phyloP scores from a whole-genome alignment of 2,888 invertebrate genomes.

The Phortica magna region DNA sequence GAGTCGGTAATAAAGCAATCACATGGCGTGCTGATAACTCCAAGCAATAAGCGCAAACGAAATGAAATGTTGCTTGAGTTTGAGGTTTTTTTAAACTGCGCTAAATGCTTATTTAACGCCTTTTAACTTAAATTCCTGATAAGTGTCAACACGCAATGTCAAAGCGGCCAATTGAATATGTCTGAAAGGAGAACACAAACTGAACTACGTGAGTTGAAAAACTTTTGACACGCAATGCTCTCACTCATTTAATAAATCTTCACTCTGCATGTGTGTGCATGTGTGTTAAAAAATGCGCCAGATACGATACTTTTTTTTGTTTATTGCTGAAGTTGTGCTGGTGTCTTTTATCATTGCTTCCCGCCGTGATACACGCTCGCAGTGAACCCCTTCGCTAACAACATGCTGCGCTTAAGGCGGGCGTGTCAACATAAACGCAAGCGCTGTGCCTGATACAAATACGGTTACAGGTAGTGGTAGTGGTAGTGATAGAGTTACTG shows the following conservation, averaged over 20 bases:
- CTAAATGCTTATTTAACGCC: conserved; percentile 65
- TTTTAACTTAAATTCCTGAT: conserved; percentile 55
- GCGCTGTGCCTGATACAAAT: neutral
- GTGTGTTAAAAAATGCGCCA: neutral
- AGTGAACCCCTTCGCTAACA: neutral
- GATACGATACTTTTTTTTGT: neutral
- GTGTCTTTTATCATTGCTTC: neutral
- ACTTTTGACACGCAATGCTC: conserved; percentile 30
- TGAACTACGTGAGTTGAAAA: conserved; percentile 6
- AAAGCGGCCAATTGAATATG: neutral
- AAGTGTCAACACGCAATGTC: conserved; percentile 60
- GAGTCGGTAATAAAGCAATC: conserved; percentile 31
- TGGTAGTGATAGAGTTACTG: neutral
- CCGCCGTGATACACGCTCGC: neutral
- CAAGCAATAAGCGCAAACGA: neutral
- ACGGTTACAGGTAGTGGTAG: neutral
- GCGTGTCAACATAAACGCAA: neutral
- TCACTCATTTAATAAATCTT: conserved; percentile 30
- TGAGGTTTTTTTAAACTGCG: conserved; percentile 51
- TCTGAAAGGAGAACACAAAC: neutral
- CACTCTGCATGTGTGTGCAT: too few species aligned
- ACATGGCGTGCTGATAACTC: conserved; percentile 27
- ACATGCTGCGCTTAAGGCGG: neutral
- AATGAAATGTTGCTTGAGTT: conserved; percentile 8
- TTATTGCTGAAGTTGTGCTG: neutral